phyloP scores from a whole-genome alignment of 2,888 invertebrate genomes.

The Nomada ferruginata region DNA sequence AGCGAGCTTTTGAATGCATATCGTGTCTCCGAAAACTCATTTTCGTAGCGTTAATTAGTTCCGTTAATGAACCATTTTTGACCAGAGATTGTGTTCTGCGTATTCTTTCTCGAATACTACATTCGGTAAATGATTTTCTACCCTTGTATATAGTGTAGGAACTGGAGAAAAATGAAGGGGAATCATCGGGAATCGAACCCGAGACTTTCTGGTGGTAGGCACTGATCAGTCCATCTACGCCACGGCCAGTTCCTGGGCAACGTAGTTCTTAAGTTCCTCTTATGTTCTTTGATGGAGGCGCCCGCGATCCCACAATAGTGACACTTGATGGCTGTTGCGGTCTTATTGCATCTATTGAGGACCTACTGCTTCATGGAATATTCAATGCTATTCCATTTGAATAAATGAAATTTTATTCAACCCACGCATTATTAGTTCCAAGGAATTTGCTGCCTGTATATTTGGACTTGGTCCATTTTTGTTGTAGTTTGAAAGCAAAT shows the following conservation, averaged over 20 bases:
- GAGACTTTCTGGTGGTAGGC: too few species aligned
- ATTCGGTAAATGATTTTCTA: neutral
- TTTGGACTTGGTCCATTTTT: neutral
- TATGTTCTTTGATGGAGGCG: too few species aligned
- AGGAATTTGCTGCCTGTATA: neutral
- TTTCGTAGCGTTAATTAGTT: slow-evolving; percentile 5
- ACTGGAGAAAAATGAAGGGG: too few species aligned
- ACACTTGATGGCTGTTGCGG: neutral
- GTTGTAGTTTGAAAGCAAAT: neutral
- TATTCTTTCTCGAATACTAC: neutral
- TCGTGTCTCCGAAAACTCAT: slow-evolving; percentile 13
- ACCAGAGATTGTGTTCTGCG: neutral
- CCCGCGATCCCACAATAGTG: too few species aligned
- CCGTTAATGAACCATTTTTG: neutral
- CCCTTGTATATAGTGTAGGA: neutral
- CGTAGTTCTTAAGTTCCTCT: too few species aligned
- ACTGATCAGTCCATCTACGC: too few species aligned
- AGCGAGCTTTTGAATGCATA: slow-evolving; percentile 13
- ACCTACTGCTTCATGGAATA: neutral
- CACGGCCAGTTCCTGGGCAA: too few species aligned
- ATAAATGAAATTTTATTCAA: slow-evolving; percentile 1
- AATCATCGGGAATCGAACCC: too few species aligned
- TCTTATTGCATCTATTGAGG: neutral
- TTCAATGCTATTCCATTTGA: neutral
- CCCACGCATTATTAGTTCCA: neutral